Conservation (phyloP, 2,113 vertebrate genomes). For the Sigmodon hispidus region DNA sequence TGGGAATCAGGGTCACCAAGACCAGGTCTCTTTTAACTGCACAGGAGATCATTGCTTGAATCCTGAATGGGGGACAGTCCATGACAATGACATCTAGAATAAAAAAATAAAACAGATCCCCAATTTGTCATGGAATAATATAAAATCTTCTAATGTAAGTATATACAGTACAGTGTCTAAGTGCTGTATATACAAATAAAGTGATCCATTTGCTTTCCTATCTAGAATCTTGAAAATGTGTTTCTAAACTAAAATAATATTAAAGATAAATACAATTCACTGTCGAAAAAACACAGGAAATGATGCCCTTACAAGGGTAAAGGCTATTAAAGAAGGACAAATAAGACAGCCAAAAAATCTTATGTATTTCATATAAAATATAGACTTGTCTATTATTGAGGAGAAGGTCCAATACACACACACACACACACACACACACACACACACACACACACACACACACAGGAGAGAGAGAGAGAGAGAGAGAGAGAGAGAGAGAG, state of each 20-base stretch:
- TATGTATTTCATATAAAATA: background rate
- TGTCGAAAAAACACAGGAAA: background rate
- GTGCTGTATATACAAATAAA: background rate
- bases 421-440: too few species aligned
- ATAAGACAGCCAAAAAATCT: background rate
- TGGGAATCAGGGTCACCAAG: background rate
- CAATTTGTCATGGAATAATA: background rate
- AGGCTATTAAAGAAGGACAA: background rate
- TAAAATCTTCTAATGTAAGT: background rate
- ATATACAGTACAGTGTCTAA: background rate
- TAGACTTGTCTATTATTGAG: background rate
- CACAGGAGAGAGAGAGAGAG: background rate
- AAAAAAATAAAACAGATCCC: background rate
- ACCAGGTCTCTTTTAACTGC: background rate
- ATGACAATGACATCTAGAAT: background rate
- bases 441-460: background rate
- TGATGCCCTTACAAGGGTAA: background rate
- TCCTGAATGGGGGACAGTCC: background rate
- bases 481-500: background rate
- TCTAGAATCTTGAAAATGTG: background rate
- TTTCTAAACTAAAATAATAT: background rate
- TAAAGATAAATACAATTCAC: background rate
- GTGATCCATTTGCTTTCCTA: background rate
- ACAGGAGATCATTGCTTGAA: background rate
- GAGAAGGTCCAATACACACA: background rate